These are phyloP conservation scores for Chionoecetes opilio DNA, from an alignment of 1,140 invertebrate genomes.

Conservation along the genomic window DNA sequence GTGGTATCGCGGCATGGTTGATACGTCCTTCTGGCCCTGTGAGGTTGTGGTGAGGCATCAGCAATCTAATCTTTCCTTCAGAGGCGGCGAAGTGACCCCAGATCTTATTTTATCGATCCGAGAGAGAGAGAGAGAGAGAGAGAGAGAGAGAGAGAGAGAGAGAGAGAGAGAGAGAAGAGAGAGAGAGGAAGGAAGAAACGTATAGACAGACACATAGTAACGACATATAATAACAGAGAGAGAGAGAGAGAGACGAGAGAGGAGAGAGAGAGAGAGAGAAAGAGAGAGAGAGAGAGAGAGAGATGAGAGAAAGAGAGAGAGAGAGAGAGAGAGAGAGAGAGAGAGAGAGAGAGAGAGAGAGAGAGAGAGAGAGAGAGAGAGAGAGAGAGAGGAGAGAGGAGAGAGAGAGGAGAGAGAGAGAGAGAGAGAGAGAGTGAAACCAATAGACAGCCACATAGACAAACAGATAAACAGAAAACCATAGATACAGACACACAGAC, in stretches of 20 bases:
- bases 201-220: not conserved
- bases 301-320: too few relatives aligned
- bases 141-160: conserved; percentile 46
- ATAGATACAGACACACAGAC: too few relatives aligned
- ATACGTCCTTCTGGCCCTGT: not conserved
- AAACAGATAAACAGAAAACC: too few relatives aligned
- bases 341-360: not conserved
- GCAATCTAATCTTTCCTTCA: not conserved
- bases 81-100: conserved; percentile 12
- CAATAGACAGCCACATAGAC: too few relatives aligned
- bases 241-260: not conserved
- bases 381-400: not conserved
- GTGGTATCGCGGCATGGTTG: not conserved
- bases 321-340: not conserved
- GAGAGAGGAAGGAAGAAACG: not conserved
- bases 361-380: not conserved
- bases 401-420: not conserved
- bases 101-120: conserved; percentile 12
- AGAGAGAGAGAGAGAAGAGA: conserved; percentile 49
- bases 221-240: not conserved
- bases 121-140: conserved; percentile 23
- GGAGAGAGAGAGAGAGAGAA: not conserved
- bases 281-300: not conserved
- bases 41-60: not conserved
- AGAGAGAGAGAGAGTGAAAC: not conserved